phyloP scores from a whole-genome alignment of 1,140 invertebrate species.

The Neodiprion virginianus region DNA sequence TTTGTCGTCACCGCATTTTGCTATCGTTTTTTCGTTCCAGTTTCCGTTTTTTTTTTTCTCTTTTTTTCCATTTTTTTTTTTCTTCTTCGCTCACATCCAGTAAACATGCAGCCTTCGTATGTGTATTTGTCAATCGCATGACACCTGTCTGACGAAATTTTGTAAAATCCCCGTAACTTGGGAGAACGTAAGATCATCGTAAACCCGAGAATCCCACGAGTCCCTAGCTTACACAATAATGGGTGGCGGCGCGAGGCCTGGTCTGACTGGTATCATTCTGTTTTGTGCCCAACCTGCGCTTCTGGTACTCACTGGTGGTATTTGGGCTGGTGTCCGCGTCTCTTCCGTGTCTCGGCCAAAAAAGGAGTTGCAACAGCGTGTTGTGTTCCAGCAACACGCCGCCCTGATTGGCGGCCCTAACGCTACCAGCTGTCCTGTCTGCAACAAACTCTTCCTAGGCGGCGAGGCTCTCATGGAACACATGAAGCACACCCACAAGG shows the following conservation, averaged over 20 bases:
- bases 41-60: slow-evolving; percentile 21
- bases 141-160: too few species aligned
- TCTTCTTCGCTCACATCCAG: background rate
- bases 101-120: too few species aligned
- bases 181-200: too few species aligned
- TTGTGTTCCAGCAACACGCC: slow-evolving; percentile 93
- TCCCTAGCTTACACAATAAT: slow-evolving; percentile 13
- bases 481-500: slow-evolving; percentile 95
- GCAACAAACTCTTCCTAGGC: slow-evolving; percentile 92
- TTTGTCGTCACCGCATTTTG: slow-evolving; percentile 31
- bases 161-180: too few species aligned
- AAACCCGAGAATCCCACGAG: background rate
- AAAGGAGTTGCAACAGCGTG: slow-evolving; percentile 85
- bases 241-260: slow-evolving; percentile 56
- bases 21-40: slow-evolving; percentile 28
- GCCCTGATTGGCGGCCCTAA: slow-evolving; percentile 88
- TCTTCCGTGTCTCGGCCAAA: slow-evolving; percentile 47
- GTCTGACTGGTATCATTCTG: slow-evolving; percentile 62
- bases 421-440: slow-evolving; percentile 87
- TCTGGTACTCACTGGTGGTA: slow-evolving; percentile 58
- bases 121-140: background rate
- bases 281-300: slow-evolving; percentile 54
- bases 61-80: slow-evolving; percentile 16
- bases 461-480: slow-evolving; percentile 92
- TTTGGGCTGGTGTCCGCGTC: slow-evolving; percentile 50